Evolutionary conservation across 2,113 vertebrate genomes (phyloP), one percentile per base, ranked within the genome.

Genomic region (Eurystomus gularis): DNA sequence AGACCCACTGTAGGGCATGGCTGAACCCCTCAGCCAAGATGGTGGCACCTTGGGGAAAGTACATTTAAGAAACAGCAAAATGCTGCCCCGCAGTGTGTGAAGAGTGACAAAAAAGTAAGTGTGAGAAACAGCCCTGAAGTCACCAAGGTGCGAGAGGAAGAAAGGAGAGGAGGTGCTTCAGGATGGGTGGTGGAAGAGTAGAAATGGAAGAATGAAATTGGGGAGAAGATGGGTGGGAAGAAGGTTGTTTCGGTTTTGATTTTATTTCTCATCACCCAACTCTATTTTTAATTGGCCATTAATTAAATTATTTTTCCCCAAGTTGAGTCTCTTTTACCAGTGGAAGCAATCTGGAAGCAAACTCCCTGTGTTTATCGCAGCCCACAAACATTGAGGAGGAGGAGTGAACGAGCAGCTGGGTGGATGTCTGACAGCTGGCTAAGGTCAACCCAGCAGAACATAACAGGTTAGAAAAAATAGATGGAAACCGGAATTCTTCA

Each of bases 1-100:
- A 16, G 16, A 42, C 13, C 5, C 37, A 40, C 16, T 0, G 1
- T 13, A 68, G 52, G 19, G 7, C 9, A 79, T 2, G 1, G 21
- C 33, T 61, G 39, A n/a, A n/a, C n/a, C n/a, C n/a, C n/a, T n/a
- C n/a, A 33, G 21, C 21, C 39, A 44, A 52, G 8, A 6, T 14
- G 11, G 8, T 78, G 31, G 14, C 11, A 62, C 23, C 18, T 55
- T 1, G 2, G 10, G 10, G 16, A 71, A 71, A n/a, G 6, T 0
- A 1, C 55, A 25, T 55, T 64, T 65, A 62, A 72, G 13, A 88
- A 72, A 80, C 16, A 4, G 13, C 12, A 64, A 48, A 55, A 65
- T 29, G 17, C 17, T 57, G 15, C 13, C 49, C 19, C n/a, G 13
- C 8, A 26, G 16, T 55, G 17, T 64, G 24, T 31, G 16, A 55